phyloP scores from a whole-genome alignment of 1,140 invertebrate species.

The Caenorhabditis brenneri region DNA sequence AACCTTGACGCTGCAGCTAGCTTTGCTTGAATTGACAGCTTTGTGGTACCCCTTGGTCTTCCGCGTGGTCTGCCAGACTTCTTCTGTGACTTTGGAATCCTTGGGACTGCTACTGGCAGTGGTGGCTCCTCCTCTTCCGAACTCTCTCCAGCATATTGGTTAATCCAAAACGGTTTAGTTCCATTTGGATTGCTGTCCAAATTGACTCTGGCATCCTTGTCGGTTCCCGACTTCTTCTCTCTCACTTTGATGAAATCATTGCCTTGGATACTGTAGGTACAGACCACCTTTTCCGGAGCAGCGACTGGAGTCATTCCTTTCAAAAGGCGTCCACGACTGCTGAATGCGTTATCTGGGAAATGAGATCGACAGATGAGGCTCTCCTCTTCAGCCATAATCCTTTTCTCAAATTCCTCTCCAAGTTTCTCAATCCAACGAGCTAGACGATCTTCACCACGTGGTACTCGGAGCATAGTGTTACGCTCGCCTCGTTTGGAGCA shows the following conservation, averaged over 20 bases:
- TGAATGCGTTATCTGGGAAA: not conserved
- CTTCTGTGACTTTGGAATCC: no score
- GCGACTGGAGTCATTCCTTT: not conserved
- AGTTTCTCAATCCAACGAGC: not conserved
- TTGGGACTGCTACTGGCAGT: no score
- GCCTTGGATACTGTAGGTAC: not conserved
- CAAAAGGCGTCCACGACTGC: not conserved
- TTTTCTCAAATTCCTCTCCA: not conserved
- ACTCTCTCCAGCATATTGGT: not conserved
- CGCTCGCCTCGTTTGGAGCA: not conserved
- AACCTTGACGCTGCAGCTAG: no score
- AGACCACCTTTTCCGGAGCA: not conserved
- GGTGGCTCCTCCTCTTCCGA: not conserved
- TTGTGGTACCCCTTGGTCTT: no score
- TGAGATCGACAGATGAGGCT: not conserved
- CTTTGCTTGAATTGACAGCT: no score
- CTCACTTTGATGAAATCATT: not conserved
- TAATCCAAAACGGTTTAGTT: no score
- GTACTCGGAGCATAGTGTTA: not conserved
- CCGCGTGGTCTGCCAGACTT: no score
- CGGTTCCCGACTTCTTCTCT: not conserved
- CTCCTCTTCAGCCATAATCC: not conserved
- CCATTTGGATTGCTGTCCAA: not conserved
- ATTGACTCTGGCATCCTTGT: not conserved
- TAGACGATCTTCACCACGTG: not conserved